Evolutionary conservation across 1,140 invertebrate species (phyloP), one percentile per base, ranked within the genome.

Genomic region (Scaptodrosophila lebanonensis): DNA sequence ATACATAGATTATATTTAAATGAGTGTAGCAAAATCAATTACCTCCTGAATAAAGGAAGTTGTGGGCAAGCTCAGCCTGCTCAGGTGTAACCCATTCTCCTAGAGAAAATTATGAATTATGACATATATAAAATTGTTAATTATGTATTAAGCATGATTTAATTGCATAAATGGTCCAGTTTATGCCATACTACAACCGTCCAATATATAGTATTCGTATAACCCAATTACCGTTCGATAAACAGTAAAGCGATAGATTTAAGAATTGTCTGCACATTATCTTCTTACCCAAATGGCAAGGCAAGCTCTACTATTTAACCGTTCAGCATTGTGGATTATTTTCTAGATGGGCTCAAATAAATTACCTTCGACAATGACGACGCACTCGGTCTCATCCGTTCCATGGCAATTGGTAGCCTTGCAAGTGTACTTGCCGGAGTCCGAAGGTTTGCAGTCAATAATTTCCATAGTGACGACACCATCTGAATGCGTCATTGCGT

Each of bases 381-480:
- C 94, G 88, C 97, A 98, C 35, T 91, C 93, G 1, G 97, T 99
- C 89, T 98, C 97, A 79, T 98, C 96, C 13, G 92, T 92, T 67
- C 98, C 98, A 61, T 98, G 93, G 12, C 90, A 89, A 87, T 99
- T 99, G 27, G 92, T 93, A 3, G 98, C 98, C 3, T 95, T 91
- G 86, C 97, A 99, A 13, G 91, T 92, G 88, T 99, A 99, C 87
- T 95, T 97, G 53, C 98, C 98, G 56, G 97, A 97, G 88, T 99
- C 98, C 66, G 94, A 93, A 0, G 96, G 93, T 83, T 93, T 93
- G 86, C 97, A 98, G 87, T 97, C 95, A 32, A 95, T 91, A 52
- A 99, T 98, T 90, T 99, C 98, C 88, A 99, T 92, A 0, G 95
- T 96, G 25, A 98, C 94, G 2, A 99, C 97, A 66, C 98, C 98